These are phyloP conservation scores for Coptotermes formosanus DNA, from an alignment of 1,140 invertebrate genomes.

Conservation along the genomic window DNA sequence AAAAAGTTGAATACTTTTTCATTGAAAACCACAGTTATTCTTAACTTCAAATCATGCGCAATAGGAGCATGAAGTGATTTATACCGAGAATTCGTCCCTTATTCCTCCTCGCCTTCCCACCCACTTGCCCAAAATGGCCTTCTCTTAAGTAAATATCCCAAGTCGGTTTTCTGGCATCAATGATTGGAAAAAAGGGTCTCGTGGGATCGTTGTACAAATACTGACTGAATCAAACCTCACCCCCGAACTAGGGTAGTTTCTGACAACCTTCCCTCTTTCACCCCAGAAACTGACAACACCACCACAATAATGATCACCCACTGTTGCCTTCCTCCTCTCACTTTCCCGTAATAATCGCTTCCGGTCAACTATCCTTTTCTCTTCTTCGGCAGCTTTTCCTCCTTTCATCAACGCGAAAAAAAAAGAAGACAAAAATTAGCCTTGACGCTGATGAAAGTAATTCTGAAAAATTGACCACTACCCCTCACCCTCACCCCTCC, in stretches of 20 bases:
- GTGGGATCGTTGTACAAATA: constrained; percentile 14
- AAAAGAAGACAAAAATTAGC: neutral
- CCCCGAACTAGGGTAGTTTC: neutral
- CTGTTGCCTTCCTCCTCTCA: neutral
- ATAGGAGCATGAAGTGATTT: neutral
- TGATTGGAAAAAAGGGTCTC: constrained; percentile 15
- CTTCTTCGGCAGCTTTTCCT: neutral
- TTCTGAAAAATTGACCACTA: neutral
- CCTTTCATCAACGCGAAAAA: no score
- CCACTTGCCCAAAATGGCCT: neutral
- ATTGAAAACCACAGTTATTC: no score
- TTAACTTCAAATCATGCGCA: no score
- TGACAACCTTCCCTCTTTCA: neutral
- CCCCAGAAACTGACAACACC: neutral
- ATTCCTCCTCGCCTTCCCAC: neutral
- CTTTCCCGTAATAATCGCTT: neutral
- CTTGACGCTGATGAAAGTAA: neutral
- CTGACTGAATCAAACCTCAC: constrained; percentile 13
- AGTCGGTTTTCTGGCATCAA: constrained; percentile 5
- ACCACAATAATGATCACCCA: neutral
- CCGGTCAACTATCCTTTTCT: neutral
- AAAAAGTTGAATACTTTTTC: no score
- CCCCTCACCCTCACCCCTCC: no score
- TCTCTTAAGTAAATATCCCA: constrained; percentile 19
- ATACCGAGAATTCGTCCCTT: neutral